Percentiles rank a stretch among this genome's conserved stretches.
phyloP scores from a whole-genome alignment of 2,888 invertebrate species.

The Uloborus plumipes region DNA sequence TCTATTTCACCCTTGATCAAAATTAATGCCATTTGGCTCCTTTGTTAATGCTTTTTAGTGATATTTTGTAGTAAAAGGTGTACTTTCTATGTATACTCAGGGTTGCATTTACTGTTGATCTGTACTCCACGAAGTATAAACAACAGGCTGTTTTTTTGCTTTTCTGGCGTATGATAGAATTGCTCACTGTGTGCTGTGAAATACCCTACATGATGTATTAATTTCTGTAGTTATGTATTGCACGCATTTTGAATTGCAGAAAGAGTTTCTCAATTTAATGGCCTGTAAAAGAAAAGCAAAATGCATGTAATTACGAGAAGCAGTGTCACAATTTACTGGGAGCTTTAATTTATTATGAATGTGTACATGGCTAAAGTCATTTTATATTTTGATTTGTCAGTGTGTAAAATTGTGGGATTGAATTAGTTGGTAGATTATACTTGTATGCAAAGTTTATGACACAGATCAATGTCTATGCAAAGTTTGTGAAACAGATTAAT shows the following conservation, averaged over 20 bases:
- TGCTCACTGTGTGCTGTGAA: slow-evolving; percentile 11
- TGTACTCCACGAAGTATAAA: background rate
- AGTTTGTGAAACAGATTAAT: slow-evolving; percentile 7
- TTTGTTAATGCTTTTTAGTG: no score
- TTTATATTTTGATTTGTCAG: slow-evolving; percentile 24
- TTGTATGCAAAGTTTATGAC: slow-evolving; percentile 31
- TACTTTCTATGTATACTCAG: slow-evolving; percentile 40
- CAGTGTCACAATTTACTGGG: slow-evolving; percentile 24
- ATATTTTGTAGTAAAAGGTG: background rate
- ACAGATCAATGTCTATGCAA: slow-evolving; percentile 22
- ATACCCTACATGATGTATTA: background rate
- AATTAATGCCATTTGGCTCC: no score
- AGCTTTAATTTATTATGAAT: slow-evolving; percentile 49
- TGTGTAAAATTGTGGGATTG: slow-evolving; percentile 26
- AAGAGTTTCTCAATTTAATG: background rate
- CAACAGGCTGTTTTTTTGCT: background rate
- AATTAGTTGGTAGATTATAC: slow-evolving; percentile 14
- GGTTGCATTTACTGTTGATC: slow-evolving; percentile 25
- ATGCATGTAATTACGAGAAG: slow-evolving; percentile 15
- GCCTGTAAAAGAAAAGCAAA: background rate
- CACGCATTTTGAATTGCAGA: no score
- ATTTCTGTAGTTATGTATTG: no score
- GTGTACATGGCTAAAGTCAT: slow-evolving; percentile 32
- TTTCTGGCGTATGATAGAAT: background rate
- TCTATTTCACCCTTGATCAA: no score